phyloP scores from a whole-genome alignment of 2,888 invertebrate genomes.

The Ochropleura leucogaster region DNA sequence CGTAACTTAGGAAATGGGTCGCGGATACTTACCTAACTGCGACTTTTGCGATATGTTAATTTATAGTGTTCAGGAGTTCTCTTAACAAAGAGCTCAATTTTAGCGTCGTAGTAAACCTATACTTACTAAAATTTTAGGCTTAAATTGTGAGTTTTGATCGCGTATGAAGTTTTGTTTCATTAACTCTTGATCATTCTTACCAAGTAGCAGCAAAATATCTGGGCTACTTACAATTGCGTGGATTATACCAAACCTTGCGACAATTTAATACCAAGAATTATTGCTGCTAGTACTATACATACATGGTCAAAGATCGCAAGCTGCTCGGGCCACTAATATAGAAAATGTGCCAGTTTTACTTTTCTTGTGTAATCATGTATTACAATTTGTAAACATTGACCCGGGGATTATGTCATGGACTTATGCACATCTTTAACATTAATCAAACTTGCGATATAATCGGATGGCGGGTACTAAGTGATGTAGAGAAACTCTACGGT shows the following conservation, averaged over 20 bases:
- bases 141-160: background rate
- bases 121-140: background rate
- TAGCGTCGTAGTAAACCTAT: background rate
- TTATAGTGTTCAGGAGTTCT: slow-evolving; percentile 27
- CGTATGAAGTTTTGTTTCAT: background rate
- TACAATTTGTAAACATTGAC: slow-evolving; percentile 47
- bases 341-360: slow-evolving; percentile 52
- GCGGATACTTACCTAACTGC: slow-evolving; percentile 68
- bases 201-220: background rate
- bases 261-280: slow-evolving; percentile 36
- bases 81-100: slow-evolving; percentile 23
- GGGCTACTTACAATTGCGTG: background rate
- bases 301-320: slow-evolving; percentile 50
- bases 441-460: slow-evolving; percentile 31
- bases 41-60: slow-evolving; percentile 59
- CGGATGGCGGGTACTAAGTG: slow-evolving; percentile 5
- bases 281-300: slow-evolving; percentile 2
- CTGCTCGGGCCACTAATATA: slow-evolving; percentile 29
- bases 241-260: slow-evolving; percentile 13
- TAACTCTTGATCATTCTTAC: background rate
- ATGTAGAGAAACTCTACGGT: slow-evolving; percentile 12
- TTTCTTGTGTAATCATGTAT: slow-evolving; percentile 37
- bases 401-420: slow-evolving; percentile 39
- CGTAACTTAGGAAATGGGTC: slow-evolving; percentile 68
- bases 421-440: slow-evolving; percentile 37